phyloP scores from a whole-genome alignment of 2,113 vertebrate genomes.

The Aptenodytes forsteri region DNA sequence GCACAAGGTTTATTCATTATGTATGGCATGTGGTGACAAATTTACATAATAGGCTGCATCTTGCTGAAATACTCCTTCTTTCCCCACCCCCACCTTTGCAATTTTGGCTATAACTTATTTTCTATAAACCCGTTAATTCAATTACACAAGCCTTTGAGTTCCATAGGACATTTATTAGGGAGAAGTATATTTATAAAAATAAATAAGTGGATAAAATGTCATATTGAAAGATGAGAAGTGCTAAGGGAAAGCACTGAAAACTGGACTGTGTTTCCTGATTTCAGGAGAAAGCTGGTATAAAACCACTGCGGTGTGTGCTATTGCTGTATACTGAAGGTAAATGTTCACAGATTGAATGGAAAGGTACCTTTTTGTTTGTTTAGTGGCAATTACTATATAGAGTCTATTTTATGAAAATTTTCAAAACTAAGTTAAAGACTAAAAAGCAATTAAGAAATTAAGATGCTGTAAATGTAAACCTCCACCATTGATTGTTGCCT shows the following conservation, averaged over 20 bases:
- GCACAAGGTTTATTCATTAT: constrained; percentile 67
- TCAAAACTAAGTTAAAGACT: neutral
- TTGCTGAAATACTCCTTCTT: constrained; percentile 15
- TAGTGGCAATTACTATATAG: neutral
- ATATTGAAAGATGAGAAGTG: neutral
- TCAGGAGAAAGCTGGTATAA: neutral
- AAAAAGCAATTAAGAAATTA: neutral
- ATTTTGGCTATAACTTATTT: neutral
- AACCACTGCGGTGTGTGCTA: neutral
- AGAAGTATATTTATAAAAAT: neutral
- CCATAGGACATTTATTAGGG: neutral
- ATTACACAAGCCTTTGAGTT: neutral
- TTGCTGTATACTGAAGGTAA: neutral
- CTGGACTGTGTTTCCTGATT: constrained; percentile 7
- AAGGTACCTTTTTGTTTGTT: neutral
- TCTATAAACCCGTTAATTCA: constrained; percentile 7
- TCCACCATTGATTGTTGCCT: neutral
- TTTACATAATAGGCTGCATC: constrained; percentile 55
- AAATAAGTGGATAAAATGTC: neutral
- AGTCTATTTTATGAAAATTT: neutral
- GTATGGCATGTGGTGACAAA: constrained; percentile 50
- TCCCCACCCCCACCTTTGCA: neutral
- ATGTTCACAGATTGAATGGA: neutral
- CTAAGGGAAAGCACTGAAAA: neutral
- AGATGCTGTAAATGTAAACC: neutral